A percentile compares a stretch with the other conserved stretches of the same genome.
Evolutionary conservation across 2,113 vertebrate species (phyloP).

Genomic region (Kryptolebias marmoratus): DNA sequence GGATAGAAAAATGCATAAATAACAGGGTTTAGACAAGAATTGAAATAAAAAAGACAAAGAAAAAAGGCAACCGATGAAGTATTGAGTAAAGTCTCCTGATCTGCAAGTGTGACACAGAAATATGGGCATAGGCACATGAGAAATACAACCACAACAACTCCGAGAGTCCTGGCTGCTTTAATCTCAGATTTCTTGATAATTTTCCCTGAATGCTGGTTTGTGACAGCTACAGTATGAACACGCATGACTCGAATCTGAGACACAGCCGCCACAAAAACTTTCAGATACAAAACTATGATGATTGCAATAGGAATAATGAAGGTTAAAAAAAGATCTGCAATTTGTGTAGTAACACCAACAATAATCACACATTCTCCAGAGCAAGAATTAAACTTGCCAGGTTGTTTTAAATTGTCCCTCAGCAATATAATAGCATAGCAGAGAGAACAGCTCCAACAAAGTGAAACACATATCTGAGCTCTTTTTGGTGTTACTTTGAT

Average conservation of each 20-base stretch:
- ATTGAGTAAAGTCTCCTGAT: background rate
- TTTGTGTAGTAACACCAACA: background rate
- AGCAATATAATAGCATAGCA: background rate
- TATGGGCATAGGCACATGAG: conserved; percentile 53
- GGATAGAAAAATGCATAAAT: too few species aligned
- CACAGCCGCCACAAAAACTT: conserved; percentile 48
- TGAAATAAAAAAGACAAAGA: conserved; percentile 28
- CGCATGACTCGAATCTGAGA: conserved; percentile 48
- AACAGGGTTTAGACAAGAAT: conserved; percentile 25
- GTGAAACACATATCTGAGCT: background rate
- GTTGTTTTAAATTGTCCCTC: background rate
- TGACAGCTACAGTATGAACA: conserved; percentile 6
- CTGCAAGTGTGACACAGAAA: background rate
- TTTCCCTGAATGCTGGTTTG: background rate
- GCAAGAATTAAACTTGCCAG: background rate
- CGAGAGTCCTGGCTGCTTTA: conserved; percentile 56
- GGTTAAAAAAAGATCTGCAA: conserved; percentile 34
- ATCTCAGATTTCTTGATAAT: conserved; percentile 35
- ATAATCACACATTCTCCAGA: background rate
- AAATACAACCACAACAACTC: conserved; percentile 50
- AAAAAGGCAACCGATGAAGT: conserved; percentile 1
- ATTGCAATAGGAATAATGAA: conserved; percentile 34
- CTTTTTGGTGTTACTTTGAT: background rate
- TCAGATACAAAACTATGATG: conserved; percentile 49
- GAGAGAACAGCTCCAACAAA: background rate